Evolutionary conservation across 2,113 vertebrate species (phyloP).

Genomic region (Brienomyrus longianalis): DNA sequence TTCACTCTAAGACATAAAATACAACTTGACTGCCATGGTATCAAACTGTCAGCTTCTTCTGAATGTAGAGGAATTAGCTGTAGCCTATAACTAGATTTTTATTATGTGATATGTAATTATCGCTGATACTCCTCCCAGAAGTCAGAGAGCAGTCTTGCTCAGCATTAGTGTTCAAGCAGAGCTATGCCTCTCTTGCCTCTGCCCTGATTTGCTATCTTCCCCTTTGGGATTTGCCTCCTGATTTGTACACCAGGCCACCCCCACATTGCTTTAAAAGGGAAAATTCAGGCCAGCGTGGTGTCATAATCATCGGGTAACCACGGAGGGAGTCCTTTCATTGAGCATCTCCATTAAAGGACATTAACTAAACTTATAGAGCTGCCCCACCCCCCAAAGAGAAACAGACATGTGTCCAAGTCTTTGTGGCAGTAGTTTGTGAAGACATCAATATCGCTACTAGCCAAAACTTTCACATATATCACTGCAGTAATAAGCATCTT

Average conservation of each 20-base stretch:
- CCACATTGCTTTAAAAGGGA: background rate
- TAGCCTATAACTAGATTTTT: background rate
- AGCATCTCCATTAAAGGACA: slow-evolving; percentile 1
- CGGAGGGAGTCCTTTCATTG: background rate
- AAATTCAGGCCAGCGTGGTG: background rate
- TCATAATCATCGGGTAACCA: background rate
- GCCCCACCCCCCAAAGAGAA: background rate
- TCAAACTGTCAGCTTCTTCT: background rate
- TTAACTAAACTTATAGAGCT: background rate
- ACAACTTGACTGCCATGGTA: background rate
- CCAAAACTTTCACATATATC: background rate
- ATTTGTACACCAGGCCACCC: background rate
- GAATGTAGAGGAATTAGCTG: background rate
- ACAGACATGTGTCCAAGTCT: background rate
- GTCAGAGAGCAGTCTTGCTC: background rate
- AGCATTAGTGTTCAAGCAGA: background rate
- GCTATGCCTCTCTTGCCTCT: background rate
- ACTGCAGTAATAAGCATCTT: background rate
- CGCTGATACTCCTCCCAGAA: background rate
- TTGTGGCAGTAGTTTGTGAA: background rate
- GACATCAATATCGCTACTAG: background rate
- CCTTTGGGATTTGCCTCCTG: background rate
- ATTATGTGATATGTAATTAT: background rate
- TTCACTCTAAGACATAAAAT: background rate
- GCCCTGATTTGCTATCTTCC: background rate